Conservation (phyloP, 1,140 invertebrate genomes). For the Magallana gigas region DNA sequence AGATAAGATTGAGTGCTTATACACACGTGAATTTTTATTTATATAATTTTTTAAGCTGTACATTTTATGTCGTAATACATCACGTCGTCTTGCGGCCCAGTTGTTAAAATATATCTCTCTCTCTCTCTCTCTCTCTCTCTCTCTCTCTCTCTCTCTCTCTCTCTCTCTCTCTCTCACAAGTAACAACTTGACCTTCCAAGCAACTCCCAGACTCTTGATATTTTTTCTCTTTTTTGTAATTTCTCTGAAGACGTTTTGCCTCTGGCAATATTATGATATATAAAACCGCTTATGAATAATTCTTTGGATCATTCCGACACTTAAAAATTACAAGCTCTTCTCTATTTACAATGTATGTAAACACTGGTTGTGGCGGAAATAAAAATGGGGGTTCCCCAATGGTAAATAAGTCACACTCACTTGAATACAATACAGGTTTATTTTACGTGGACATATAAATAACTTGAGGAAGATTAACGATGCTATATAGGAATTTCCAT, state of each 20-base stretch:
- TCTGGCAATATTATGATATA: not conserved
- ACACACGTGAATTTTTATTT: too few species aligned
- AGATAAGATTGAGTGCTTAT: too few species aligned
- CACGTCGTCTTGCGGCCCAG: too few species aligned
- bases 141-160: too few species aligned
- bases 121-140: too few species aligned
- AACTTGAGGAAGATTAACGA: not conserved
- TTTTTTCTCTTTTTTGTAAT: not conserved
- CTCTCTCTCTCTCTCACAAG: too few species aligned
- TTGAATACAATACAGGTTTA: not conserved
- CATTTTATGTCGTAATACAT: too few species aligned
- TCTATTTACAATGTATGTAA: not conserved
- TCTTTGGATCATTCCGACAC: slow-evolving; percentile 18
- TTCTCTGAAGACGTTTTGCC: not conserved
- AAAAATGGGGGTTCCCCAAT: not conserved
- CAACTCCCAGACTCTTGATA: not conserved
- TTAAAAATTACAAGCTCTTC: not conserved
- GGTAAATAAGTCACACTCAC: not conserved
- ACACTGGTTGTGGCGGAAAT: slow-evolving; percentile 1
- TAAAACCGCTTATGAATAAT: slow-evolving; percentile 26
- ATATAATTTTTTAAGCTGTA: too few species aligned
- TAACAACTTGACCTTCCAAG: not conserved
- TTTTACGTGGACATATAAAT: not conserved
- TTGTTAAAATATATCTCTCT: too few species aligned
- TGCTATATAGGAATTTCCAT: not conserved